Base-by-base conservation (phyloP, 2,888 invertebrate genomes). In the Apocheima hispidaria region DNA sequence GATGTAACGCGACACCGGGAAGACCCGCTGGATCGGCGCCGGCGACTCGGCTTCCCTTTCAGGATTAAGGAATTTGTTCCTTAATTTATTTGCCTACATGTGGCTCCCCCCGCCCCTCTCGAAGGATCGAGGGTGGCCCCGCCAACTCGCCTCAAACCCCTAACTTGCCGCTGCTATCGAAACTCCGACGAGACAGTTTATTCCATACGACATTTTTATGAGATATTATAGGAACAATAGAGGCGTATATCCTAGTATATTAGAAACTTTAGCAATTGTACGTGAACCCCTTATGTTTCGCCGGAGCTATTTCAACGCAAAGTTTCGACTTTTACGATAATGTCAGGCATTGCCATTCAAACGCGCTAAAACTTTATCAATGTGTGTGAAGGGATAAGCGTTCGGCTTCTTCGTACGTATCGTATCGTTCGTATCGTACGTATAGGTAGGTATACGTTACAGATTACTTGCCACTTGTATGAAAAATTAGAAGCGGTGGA, bases 321-420 rank as follows among this genome's bases (percentile, higher is more conserved):
- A 92, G 89, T 92, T 91, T 82, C 88, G 81, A 87, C 91, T 91
- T 92, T 92, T 91, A 92, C 92, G 92, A 90, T 92, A 92, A 92
- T 92, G 91, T 87, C 90, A 88, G 90, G 88, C 91, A 87, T 92
- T 92, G 90, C 90, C 90, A 90, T 92, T 90, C 90, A 89, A 89
- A 91, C 89, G 84, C 87, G 90, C 86, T 87, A 84, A 88, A 92
- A 92, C 89, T 92, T 92, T 90, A 90, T 90, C 90, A 90, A 89
- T 90, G 91, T 87, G 89, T 87, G 89, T 83, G 86, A 85, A 86
- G 84, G 90, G 90, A 90, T 90, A 89, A 89, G 86, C 88, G 85
- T 85, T 84, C 71, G 79, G 80, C 80, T 85, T 84, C 82, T 84
- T 58, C 59, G 62, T 68, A 60, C 57, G 65, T n/a, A n/a, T n/a